phyloP scores from a whole-genome alignment of 2,797 vertebrate species.

The Enteromius argenteus region DNA sequence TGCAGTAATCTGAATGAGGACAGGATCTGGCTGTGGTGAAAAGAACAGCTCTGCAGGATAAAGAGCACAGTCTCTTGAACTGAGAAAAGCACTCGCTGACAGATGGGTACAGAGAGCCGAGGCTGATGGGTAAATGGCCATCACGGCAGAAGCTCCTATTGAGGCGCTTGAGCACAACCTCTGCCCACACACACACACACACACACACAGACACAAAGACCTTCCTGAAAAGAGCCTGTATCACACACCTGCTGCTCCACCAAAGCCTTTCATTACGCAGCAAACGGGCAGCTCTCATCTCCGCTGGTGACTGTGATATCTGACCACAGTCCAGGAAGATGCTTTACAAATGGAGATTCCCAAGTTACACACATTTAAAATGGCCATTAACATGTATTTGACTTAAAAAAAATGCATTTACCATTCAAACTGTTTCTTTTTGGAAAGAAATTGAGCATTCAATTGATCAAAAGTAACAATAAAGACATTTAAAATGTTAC shows the following conservation, averaged over 20 bases:
- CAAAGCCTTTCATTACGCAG: constrained; percentile 38
- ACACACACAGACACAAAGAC: constrained; percentile 24
- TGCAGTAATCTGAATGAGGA: background rate
- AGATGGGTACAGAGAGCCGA: constrained; percentile 1
- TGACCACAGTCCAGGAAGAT: background rate
- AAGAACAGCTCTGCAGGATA: constrained; percentile 12
- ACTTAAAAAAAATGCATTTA: background rate
- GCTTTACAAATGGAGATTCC: background rate
- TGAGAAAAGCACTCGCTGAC: constrained; percentile 17
- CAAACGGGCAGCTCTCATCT: background rate
- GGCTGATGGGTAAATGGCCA: constrained; percentile 57
- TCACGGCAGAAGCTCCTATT: constrained; percentile 43
- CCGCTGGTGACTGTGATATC: constrained; percentile 26
- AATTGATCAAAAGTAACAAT: background rate
- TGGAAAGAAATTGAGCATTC: background rate
- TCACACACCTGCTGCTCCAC: constrained; percentile 44
- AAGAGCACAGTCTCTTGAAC: constrained; percentile 20
- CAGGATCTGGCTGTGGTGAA: background rate
- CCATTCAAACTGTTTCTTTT: background rate
- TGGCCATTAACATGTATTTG: background rate
- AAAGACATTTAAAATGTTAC: background rate
- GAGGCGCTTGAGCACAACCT: constrained; percentile 33
- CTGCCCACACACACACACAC: constrained; percentile 29
- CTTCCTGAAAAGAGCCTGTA: constrained; percentile 37
- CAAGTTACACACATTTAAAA: background rate